Evolutionary conservation across 1,140 invertebrate genomes (phyloP).

Genomic region (Bombus superbus): DNA sequence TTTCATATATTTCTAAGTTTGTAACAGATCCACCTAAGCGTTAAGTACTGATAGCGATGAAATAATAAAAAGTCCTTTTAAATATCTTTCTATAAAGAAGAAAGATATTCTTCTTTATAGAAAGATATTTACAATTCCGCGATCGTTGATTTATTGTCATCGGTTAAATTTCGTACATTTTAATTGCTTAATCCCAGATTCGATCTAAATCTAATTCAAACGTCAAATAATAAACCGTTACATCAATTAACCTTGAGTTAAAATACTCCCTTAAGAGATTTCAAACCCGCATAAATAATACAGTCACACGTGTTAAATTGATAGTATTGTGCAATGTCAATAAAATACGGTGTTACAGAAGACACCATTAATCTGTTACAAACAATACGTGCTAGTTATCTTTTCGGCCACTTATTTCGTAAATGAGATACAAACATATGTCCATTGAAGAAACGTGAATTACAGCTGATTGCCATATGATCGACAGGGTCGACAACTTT

Average conservation of each 20-base stretch:
- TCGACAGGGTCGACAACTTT: slow-evolving; percentile 66
- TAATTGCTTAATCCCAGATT: slow-evolving; percentile 21
- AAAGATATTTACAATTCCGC: background rate
- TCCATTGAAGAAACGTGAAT: slow-evolving; percentile 39
- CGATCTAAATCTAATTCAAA: slow-evolving; percentile 31
- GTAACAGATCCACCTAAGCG: background rate
- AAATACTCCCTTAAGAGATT: slow-evolving; percentile 27
- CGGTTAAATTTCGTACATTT: background rate
- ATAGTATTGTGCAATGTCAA: slow-evolving; percentile 4
- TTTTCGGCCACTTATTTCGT: background rate
- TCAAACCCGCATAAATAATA: background rate
- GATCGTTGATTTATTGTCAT: background rate
- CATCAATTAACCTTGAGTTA: slow-evolving; percentile 49
- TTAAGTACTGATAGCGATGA: background rate
- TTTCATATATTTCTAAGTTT: slow-evolving; percentile 18
- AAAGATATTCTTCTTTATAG: no score
- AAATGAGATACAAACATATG: slow-evolving; percentile 12
- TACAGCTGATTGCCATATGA: slow-evolving; percentile 79
- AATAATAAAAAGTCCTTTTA: background rate
- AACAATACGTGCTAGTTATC: background rate
- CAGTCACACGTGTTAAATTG: background rate
- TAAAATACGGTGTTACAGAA: background rate
- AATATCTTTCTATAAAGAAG: background rate
- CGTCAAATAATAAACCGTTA: slow-evolving; percentile 33
- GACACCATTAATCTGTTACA: background rate